Conservation (phyloP, 2,797 vertebrate genomes). For the Limnodromus scolopaceus region DNA sequence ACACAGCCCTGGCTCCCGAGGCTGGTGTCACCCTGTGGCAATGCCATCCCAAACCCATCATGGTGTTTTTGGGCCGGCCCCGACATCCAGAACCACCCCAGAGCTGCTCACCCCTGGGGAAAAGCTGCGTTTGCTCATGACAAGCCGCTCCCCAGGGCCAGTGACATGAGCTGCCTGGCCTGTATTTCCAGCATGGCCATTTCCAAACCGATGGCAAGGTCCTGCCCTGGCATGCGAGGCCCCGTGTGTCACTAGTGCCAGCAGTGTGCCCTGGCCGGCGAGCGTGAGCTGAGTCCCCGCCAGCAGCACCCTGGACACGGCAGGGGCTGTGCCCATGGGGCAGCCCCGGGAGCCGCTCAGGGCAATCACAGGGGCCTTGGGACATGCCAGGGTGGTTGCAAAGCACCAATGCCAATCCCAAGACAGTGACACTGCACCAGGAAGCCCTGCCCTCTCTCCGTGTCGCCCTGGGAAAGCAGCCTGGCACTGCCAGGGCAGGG, state of each 20-base stretch:
- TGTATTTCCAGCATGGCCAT: not conserved
- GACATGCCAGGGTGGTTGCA: not conserved
- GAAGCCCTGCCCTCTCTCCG: not conserved
- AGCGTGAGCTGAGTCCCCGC: not conserved
- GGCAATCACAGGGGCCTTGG: not conserved
- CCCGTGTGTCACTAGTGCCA: not conserved
- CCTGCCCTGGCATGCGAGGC: not conserved
- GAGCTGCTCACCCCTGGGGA: not conserved
- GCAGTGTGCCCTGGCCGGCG: rapidly evolving
- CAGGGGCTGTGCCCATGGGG: not conserved
- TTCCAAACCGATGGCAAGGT: not conserved
- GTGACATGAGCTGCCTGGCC: not conserved
- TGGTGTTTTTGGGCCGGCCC: rapidly evolving
- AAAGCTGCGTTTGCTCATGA: rapidly evolving
- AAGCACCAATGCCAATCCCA: rapidly evolving
- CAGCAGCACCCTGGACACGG: not conserved
- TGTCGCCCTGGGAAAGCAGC: rapidly evolving
- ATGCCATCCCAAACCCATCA: not conserved
- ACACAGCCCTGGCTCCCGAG: not conserved
- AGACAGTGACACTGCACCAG: not conserved
- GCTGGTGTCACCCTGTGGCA: not conserved
- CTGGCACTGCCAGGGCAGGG: not conserved
- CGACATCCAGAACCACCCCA: rapidly evolving
- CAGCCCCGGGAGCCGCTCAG: not conserved
- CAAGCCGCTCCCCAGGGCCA: not conserved